Percentiles rank a stretch among this genome's conserved stretches.
Evolutionary conservation across 2,888 invertebrate species (phyloP).

Genomic region (Ashinkailepas kermadecensis): DNA sequence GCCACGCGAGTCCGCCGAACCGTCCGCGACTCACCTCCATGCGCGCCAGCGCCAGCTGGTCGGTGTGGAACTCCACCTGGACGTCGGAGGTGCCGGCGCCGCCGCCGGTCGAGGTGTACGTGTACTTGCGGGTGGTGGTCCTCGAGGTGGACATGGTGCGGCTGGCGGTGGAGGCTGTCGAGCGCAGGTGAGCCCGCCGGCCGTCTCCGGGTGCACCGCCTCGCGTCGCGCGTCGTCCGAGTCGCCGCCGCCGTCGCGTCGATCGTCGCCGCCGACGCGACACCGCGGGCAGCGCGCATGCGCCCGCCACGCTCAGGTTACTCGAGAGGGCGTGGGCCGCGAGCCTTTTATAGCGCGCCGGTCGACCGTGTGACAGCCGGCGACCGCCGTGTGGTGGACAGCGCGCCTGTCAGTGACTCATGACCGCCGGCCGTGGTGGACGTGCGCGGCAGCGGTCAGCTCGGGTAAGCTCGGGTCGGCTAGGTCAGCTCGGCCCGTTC

Average conservation of each 20-base stretch:
- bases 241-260: neutral
- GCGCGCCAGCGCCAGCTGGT: conserved; percentile 2
- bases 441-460: too few species aligned
- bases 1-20: too few species aligned
- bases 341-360: conserved; percentile 26
- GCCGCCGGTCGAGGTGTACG: neutral
- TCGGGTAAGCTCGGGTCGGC: too few species aligned
- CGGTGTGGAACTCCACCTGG: conserved; percentile 11
- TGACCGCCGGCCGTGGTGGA: too few species aligned
- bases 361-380: conserved; percentile 46
- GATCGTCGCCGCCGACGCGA: neutral
- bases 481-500: too few species aligned
- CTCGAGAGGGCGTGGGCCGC: neutral
- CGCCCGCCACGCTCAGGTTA: conserved; percentile 19
- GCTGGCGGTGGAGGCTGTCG: neutral
- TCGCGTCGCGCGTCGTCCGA: neutral
- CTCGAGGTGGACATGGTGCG: neutral
- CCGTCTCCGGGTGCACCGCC: neutral
- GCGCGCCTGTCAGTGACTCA: neutral
- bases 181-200: neutral
- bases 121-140: conserved; percentile 18
- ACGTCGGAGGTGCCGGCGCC: neutral
- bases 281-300: neutral
- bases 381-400: conserved; percentile 65
- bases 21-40: neutral